Evolutionary conservation across 2,113 vertebrate genomes (phyloP).

Genomic region (Abramis brama): DNA sequence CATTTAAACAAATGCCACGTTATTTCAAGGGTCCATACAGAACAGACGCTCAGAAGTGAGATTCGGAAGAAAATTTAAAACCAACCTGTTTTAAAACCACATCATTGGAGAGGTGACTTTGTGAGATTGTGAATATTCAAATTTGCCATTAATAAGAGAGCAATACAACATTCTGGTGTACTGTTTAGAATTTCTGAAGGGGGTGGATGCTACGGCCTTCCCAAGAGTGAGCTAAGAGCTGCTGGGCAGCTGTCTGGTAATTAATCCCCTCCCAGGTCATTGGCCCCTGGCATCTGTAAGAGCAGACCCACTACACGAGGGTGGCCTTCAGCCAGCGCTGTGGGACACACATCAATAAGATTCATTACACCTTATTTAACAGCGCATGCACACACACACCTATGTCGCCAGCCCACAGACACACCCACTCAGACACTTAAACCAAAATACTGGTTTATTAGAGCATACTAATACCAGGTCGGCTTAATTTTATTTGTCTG

Average conservation of each 20-base stretch:
- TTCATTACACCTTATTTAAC: slow-evolving; percentile 75
- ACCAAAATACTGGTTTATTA: slow-evolving; percentile 59
- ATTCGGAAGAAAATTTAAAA: not conserved
- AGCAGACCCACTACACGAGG: slow-evolving; percentile 61
- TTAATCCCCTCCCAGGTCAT: slow-evolving; percentile 76
- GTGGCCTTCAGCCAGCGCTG: slow-evolving; percentile 71
- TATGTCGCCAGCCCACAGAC: slow-evolving; percentile 65
- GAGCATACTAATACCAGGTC: slow-evolving; percentile 55
- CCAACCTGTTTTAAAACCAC: not conserved
- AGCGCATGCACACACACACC: slow-evolving; percentile 45
- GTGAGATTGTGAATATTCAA: not conserved
- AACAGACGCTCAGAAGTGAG: not conserved
- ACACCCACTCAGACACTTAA: slow-evolving; percentile 52
- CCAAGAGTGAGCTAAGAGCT: slow-evolving; percentile 71
- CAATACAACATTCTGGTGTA: slow-evolving; percentile 47
- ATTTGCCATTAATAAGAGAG: not conserved
- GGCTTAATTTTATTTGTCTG: slow-evolving; percentile 4
- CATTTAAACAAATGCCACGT: not conserved
- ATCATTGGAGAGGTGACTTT: not conserved
- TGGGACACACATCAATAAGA: slow-evolving; percentile 70
- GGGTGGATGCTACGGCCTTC: slow-evolving; percentile 64
- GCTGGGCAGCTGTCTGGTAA: slow-evolving; percentile 82
- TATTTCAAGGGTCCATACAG: not conserved
- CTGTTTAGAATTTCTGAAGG: slow-evolving; percentile 43
- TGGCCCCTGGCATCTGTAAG: slow-evolving; percentile 75